These are phyloP conservation scores for Anthopleura sola DNA, from an alignment of 64 coral and sea anemone species.

Conservation along the genomic window DNA sequence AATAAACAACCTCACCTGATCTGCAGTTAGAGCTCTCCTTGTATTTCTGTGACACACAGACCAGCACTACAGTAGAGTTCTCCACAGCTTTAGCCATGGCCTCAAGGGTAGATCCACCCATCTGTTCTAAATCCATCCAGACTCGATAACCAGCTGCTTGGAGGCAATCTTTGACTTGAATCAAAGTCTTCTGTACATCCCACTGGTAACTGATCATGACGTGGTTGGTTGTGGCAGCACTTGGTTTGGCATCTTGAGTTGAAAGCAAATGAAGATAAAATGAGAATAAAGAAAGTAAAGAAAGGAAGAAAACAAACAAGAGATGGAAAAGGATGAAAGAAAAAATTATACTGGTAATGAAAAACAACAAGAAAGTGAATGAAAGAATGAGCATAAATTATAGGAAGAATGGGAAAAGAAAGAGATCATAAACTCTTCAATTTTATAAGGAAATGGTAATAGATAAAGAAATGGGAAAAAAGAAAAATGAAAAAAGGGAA, in stretches of 20 bases:
- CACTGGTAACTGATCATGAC: constrained; percentile 95
- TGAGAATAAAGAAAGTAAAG: background rate
- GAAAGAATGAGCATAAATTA: too few species aligned
- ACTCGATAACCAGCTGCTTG: constrained; percentile 72
- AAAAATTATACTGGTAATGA: too few species aligned
- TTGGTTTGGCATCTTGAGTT: too few species aligned
- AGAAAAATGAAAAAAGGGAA: too few species aligned
- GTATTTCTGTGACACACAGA: constrained; percentile 91
- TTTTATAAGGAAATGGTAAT: too few species aligned
- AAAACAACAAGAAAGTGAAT: too few species aligned
- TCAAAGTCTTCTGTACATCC: constrained; percentile 76
- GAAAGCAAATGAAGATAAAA: too few species aligned
- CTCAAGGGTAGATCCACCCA: constrained; percentile 88
- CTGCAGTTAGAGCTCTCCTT: constrained; percentile 88
- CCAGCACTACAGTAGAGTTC: constrained; percentile 69
- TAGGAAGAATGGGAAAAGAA: too few species aligned
- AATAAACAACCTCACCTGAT: constrained; percentile 70
- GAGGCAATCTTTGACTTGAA: constrained; percentile 58
- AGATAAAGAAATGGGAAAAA: too few species aligned
- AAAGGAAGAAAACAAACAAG: too few species aligned
- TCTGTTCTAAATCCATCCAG: constrained; percentile 92
- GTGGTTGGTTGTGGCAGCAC: constrained; percentile 25
- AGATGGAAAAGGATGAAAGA: too few species aligned
- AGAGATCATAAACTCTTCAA: too few species aligned
- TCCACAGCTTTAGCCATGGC: constrained; percentile 86